These are phyloP conservation scores for Drosophila orosa DNA, from an alignment of 1,140 invertebrate species.

Conservation along the genomic window DNA sequence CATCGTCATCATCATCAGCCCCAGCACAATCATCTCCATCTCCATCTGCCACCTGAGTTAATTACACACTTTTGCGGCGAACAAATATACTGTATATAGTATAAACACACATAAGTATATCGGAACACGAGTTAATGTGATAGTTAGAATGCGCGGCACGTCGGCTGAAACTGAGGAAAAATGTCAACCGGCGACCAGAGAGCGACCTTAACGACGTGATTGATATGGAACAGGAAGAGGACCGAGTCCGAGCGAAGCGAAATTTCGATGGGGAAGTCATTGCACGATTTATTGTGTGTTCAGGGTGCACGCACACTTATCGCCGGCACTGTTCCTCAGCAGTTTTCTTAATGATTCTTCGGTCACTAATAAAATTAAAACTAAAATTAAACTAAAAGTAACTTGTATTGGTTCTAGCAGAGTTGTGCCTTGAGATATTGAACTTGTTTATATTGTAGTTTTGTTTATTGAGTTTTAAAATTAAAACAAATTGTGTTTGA, in stretches of 20 bases:
- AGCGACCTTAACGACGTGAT: slow-evolving; percentile 61
- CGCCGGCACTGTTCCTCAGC: slow-evolving; percentile 26
- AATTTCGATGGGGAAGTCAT: slow-evolving; percentile 55
- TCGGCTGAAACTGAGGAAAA: slow-evolving; percentile 52
- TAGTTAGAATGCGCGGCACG: slow-evolving; percentile 63
- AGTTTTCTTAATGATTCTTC: slow-evolving; percentile 1
- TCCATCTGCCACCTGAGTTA: slow-evolving; percentile 29
- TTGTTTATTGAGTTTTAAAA: background rate
- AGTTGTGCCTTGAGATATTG: background rate
- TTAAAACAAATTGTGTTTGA: too few relatives aligned
- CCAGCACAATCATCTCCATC: slow-evolving; percentile 15
- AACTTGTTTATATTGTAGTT: background rate
- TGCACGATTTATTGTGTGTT: slow-evolving; percentile 53
- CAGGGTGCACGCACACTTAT: slow-evolving; percentile 52
- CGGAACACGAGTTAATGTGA: slow-evolving; percentile 35
- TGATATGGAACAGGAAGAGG: slow-evolving; percentile 73
- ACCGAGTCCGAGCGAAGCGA: slow-evolving; percentile 7
- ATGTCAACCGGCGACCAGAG: slow-evolving; percentile 51
- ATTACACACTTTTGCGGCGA: slow-evolving; percentile 31
- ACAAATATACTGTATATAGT: slow-evolving; percentile 1
- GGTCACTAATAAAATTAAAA: too few relatives aligned
- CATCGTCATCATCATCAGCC: slow-evolving; percentile 11
- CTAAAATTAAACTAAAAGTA: too few relatives aligned
- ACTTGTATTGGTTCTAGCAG: background rate
- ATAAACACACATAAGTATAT: slow-evolving; percentile 7